phyloP scores from a whole-genome alignment of 2,888 invertebrate genomes.

The Stictocephala bisonia region DNA sequence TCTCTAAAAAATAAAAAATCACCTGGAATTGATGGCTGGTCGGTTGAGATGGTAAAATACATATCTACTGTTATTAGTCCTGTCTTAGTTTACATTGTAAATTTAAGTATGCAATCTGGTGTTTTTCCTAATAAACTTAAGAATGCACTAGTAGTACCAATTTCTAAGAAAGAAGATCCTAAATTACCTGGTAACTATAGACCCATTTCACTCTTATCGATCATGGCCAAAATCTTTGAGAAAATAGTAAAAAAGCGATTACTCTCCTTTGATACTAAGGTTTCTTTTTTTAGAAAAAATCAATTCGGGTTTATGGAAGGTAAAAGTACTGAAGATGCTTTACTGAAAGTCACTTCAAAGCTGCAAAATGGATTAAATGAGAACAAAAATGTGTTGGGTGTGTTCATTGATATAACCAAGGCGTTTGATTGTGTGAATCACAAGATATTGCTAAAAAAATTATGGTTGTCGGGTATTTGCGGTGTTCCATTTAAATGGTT shows the following conservation, averaged over 20 bases:
- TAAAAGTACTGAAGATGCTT: conserved; percentile 45
- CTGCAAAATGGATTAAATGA: conserved; percentile 37
- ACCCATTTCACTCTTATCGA: conserved; percentile 50
- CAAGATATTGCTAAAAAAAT: conserved; percentile 40
- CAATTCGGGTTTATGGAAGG: conserved; percentile 50
- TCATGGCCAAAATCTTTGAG: conserved; percentile 49
- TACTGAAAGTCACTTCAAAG: conserved; percentile 31
- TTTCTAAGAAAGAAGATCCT: conserved; percentile 50
- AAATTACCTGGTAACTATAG: conserved; percentile 45
- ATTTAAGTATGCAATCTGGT: conserved; percentile 24
- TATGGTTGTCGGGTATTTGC: conserved; percentile 41
- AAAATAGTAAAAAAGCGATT: conserved; percentile 42
- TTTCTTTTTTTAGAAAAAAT: conserved; percentile 45
- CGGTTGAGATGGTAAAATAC: background rate
- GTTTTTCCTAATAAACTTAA: conserved; percentile 49
- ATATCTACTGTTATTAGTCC: background rate
- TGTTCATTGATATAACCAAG: conserved; percentile 44
- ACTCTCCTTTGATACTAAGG: conserved; percentile 37
- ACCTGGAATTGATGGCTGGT: conserved; percentile 12
- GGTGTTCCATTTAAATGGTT: conserved; percentile 42
- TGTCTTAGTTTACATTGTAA: background rate
- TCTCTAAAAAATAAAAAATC: background rate
- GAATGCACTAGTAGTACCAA: conserved; percentile 49
- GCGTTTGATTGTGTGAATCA: conserved; percentile 49
- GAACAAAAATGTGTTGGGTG: conserved; percentile 12